These are phyloP conservation scores for Typhlichthys eigenmanni DNA, from an alignment of 2,797 vertebrate species.

Conservation along the genomic window DNA sequence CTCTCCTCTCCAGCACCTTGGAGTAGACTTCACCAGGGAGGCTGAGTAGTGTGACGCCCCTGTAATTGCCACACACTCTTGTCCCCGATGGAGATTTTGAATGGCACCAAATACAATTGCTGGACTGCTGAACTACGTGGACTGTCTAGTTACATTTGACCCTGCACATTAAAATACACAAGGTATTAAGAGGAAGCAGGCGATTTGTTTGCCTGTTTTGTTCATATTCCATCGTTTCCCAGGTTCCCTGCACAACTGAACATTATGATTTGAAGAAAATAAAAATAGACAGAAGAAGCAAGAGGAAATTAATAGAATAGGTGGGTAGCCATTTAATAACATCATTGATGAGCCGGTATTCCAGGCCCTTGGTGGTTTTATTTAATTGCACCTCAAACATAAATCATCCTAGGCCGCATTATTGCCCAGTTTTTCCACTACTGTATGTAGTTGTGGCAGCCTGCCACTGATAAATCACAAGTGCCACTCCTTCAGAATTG, in stretches of 20 bases:
- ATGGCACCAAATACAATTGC: too few species aligned
- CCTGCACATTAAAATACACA: slow-evolving; percentile 59
- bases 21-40: too few species aligned
- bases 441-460: too few species aligned
- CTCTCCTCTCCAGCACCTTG: too few species aligned
- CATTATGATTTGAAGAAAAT: neutral
- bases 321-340: slow-evolving; percentile 46
- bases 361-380: slow-evolving; percentile 28
- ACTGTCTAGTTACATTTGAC: slow-evolving; percentile 61
- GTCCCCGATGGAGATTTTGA: too few species aligned
- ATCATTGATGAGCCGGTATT: slow-evolving; percentile 48
- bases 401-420: slow-evolving; percentile 4
- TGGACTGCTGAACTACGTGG: neutral
- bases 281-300: slow-evolving; percentile 31
- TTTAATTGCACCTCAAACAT: slow-evolving; percentile 26
- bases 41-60: too few species aligned
- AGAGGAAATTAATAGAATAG: slow-evolving; percentile 21
- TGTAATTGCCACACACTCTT: too few species aligned
- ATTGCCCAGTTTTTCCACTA: neutral
- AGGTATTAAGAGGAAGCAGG: slow-evolving; percentile 74
- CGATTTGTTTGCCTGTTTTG: slow-evolving; percentile 65
- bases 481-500: too few species aligned
- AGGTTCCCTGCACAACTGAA: slow-evolving; percentile 40
- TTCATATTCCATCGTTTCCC: slow-evolving; percentile 69
- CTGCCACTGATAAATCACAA: too few species aligned